Evolutionary conservation across 2,888 invertebrate species (phyloP), one percentile per base, ranked within the genome.

Genomic region (Acronicta aceris): DNA sequence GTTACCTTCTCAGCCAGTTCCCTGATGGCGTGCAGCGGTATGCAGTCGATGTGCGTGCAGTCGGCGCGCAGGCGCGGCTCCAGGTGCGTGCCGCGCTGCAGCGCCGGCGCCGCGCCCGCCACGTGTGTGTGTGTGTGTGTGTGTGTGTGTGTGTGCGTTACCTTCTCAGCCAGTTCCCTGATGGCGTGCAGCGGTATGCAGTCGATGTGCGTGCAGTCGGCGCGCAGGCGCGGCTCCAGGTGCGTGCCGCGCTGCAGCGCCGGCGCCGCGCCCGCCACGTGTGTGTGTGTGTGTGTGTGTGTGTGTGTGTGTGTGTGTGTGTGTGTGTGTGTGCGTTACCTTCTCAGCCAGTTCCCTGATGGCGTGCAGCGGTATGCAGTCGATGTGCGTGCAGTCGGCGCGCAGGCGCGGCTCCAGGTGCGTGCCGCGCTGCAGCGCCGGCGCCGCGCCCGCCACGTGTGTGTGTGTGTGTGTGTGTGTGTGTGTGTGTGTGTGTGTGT

Each of bases 1-100:
- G n/a, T n/a, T 87, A 97, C 98, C 96, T 97, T 97, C 87, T 97
- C 97, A 78, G 98, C 97, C 74, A 98, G 96, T 85, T 98, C 97
- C 88, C 97, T 96, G 51, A 99, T 97, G 54, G 98, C 96, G 78
- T 97, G 96, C 64, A 98, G 96, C 16, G 98, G 97, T 42, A 98
- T 97, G 89, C 98, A 98, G 92, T 97, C 98, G 85, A 97, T 97
- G 81, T 97, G 97, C 79, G 98, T 97, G 83, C 97, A 96, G 76
- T 98, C 96, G 64, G 97, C 95, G 75, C 98, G 96, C 70, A 97
- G 96, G 59, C 98, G 95, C 87, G 98, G 98, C 90, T 99, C 98
- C 16, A 99, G 96, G 76, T 97, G 97, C 60, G 96, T 95, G 64
- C 97, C 97, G 74, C 97, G 97, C 56, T 96, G 95, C 59, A 98